phyloP scores from a whole-genome alignment of 2,797 vertebrate genomes.

The Tokudaia muenninki region DNA sequence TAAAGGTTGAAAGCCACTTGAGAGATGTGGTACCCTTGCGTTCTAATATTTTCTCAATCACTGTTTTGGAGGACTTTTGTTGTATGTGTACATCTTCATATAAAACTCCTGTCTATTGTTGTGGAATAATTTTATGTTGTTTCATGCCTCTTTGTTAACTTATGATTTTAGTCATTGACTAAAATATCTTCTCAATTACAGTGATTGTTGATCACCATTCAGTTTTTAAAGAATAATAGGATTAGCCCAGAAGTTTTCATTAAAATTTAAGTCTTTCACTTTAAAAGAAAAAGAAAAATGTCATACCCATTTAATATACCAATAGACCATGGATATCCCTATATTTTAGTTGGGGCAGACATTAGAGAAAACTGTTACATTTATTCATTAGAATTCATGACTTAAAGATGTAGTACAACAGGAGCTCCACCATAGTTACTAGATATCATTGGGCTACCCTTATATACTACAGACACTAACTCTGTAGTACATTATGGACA shows the following conservation, averaged over 20 bases:
- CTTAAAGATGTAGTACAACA: no score
- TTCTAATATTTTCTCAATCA: not conserved
- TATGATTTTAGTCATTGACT: not conserved
- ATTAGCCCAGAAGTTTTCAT: not conserved
- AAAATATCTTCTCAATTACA: conserved; percentile 14
- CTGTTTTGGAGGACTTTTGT: not conserved
- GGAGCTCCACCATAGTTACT: no score
- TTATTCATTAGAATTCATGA: not conserved
- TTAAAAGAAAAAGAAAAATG: not conserved
- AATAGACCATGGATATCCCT: not conserved
- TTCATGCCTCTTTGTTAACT: not conserved
- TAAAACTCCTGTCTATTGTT: not conserved
- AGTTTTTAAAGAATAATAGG: not conserved
- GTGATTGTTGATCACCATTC: not conserved
- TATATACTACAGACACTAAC: rapidly evolving
- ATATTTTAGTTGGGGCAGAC: not conserved
- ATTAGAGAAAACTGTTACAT: not conserved
- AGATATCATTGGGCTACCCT: not conserved
- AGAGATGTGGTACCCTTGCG: rapidly evolving
- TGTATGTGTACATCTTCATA: not conserved
- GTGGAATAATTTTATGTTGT: not conserved
- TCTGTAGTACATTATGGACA: not conserved
- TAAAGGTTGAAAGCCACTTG: no score
- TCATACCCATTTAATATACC: not conserved
- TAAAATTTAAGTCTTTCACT: conserved; percentile 17